These are phyloP conservation scores for Scatophagus argus DNA, from an alignment of 2,113 vertebrate genomes.

Conservation along the genomic window DNA sequence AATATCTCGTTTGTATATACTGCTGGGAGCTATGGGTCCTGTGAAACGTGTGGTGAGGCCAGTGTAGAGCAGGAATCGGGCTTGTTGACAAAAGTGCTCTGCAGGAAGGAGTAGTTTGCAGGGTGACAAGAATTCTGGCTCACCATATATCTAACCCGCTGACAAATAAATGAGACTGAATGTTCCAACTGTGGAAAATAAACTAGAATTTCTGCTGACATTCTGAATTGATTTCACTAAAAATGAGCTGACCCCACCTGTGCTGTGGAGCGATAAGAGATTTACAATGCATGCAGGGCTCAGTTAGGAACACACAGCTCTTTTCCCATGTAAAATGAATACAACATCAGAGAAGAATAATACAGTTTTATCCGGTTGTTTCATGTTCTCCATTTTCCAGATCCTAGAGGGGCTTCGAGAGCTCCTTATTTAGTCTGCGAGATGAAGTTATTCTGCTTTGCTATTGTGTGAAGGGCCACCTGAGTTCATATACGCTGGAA, in stretches of 20 bases:
- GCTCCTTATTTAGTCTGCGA: conserved; percentile 42
- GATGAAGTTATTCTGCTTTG: conserved; percentile 48
- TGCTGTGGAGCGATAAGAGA: conserved; percentile 64
- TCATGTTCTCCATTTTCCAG: conserved; percentile 40
- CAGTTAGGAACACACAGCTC: conserved; percentile 28
- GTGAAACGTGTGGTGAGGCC: conserved; percentile 5
- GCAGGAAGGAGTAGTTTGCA: not conserved
- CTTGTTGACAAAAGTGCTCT: conserved; percentile 19
- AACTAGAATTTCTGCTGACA: conserved; percentile 63
- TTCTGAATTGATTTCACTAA: conserved; percentile 58
- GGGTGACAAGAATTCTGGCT: conserved; percentile 35
- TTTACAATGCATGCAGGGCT: conserved; percentile 48
- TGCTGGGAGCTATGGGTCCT: not conserved
- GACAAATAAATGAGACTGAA: conserved; percentile 65
- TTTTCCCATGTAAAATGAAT: conserved; percentile 55
- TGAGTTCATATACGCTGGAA: conserved; percentile 34
- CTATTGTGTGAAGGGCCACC: conserved; percentile 50
- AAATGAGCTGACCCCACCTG: conserved; percentile 63
- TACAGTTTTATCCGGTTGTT: conserved; percentile 49
- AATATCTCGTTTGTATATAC: not conserved
- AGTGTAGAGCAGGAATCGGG: conserved; percentile 15
- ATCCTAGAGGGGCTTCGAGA: conserved; percentile 56
- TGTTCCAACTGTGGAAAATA: conserved; percentile 61
- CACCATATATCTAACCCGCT: conserved; percentile 47
- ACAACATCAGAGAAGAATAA: conserved; percentile 46